Conservation (phyloP, 2,113 vertebrate species). For the Regulus satrapa region DNA sequence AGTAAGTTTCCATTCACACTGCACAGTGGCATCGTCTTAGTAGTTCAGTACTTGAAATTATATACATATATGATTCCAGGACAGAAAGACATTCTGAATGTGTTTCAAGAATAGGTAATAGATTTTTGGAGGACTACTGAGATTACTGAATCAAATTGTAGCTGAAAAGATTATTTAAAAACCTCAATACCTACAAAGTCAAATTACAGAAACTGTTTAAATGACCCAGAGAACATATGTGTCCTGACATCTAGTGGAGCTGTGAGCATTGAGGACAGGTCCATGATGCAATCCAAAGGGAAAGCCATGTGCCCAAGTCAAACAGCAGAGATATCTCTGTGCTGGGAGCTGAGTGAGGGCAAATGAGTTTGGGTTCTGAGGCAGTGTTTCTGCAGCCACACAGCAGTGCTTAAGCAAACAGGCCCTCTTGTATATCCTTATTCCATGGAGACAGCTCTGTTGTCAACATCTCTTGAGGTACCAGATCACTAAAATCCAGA, state of each 20-base stretch:
- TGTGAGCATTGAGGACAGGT: background rate
- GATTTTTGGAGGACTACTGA: background rate
- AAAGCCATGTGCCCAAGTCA: background rate
- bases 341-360: background rate
- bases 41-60: background rate
- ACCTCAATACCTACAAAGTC: background rate
- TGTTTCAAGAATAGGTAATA: background rate
- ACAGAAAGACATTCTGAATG: background rate
- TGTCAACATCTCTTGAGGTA: background rate
- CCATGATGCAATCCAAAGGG: background rate
- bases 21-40: background rate
- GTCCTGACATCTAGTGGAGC: background rate
- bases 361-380: background rate
- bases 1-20: background rate
- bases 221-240: background rate
- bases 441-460: accelerated
- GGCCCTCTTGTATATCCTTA: background rate
- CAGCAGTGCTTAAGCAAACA: background rate
- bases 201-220: background rate
- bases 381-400: background rate
- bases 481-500: background rate
- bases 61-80: background rate
- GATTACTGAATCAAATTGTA: background rate
- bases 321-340: accelerated
- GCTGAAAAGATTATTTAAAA: background rate